Base-by-base conservation (phyloP, 2,888 invertebrate genomes). In the Seira ritae region DNA sequence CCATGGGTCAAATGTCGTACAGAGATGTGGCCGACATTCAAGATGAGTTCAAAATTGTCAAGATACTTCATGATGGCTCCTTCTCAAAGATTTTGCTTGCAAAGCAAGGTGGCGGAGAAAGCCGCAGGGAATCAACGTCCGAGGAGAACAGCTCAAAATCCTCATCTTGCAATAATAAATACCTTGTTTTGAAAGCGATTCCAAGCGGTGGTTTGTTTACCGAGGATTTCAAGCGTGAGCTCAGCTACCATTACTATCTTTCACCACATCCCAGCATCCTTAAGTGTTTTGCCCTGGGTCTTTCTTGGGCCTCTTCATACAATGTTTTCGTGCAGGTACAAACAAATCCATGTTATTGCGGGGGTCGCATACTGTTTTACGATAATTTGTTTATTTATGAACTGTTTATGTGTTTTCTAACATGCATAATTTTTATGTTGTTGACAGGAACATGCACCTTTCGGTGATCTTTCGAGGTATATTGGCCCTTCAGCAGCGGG, bases 201-300 rank as follows among this genome's bases (percentile, higher is more conserved):
- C 93, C 93, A 88, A 92, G 93, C 1, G 93, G 93, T 86, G 89
- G 93, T 37, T 93, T 93, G 4, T 91, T 92, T 2, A 90, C 92
- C 42, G 92, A 92, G 87, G 93, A 95, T 89, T 95, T 95, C 90
- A 93, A 94, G 89, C 92, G 94, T 70, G 95, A 96, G 90, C 95
- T 94, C 90, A 94, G 95, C 89, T 95, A 94, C 90, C 94, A 94
- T 86, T 94, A 94, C 89, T 94, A 94, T 90, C 91, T 96, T 0
- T 95, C 95, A 65, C 94, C 95, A 17, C 95, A 96, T 90, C 93
- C 93, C n/a, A 93, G 94, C 89, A 94, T 96, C 78, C 91, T 95
- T 60, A 94, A 94, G 90, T 94, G 94, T 0, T 96, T 94, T 90
- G 8, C n/a, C n/a, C n/a, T n/a, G n/a, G 94, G 94, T 87, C 95